Conservation (phyloP, 1,140 invertebrate species). For the Anthonomus grandis region DNA sequence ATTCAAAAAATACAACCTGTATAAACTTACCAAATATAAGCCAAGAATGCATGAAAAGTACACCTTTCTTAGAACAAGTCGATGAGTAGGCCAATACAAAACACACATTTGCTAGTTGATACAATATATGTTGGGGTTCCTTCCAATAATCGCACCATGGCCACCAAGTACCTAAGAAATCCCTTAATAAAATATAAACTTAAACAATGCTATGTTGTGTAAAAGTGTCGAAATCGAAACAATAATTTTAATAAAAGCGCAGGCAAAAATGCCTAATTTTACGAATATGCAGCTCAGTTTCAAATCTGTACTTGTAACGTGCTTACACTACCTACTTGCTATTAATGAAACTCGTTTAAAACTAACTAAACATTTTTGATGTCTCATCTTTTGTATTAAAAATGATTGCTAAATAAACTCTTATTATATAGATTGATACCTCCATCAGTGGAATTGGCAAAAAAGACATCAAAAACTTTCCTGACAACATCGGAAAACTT, state of each 20-base stretch:
- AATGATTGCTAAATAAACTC: no score
- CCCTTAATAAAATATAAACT: no score
- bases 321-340: no score
- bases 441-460: slow-evolving; percentile 16
- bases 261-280: no score
- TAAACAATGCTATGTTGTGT: not conserved
- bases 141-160: slow-evolving; percentile 65
- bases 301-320: no score
- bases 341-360: no score
- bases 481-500: slow-evolving; percentile 16
- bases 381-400: no score
- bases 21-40: slow-evolving; percentile 69
- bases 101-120: slow-evolving; percentile 69
- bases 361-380: no score
- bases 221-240: not conserved
- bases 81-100: slow-evolving; percentile 75
- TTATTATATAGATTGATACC: no score
- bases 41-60: slow-evolving; percentile 76
- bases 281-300: no score
- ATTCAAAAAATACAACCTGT: not conserved
- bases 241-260: not conserved
- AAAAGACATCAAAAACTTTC: slow-evolving; percentile 24
- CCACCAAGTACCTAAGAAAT: slow-evolving; percentile 56
- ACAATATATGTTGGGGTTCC: slow-evolving; percentile 65
- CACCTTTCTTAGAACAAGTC: slow-evolving; percentile 71